Evolutionary conservation across 2,797 vertebrate species (phyloP), one percentile per base, ranked within the genome.

Genomic region (Lindbergichthys nudifrons): DNA sequence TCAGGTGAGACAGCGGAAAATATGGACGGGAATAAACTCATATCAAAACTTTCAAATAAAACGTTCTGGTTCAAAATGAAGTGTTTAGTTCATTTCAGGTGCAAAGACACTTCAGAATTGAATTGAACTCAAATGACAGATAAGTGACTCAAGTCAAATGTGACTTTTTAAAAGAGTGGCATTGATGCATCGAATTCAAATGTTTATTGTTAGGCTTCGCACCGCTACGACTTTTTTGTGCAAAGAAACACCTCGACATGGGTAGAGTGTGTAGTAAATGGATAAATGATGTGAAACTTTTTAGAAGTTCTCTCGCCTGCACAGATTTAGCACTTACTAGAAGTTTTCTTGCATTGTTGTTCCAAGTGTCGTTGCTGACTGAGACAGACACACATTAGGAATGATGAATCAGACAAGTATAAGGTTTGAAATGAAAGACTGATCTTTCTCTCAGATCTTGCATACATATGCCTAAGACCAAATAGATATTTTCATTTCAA

Each of bases 1-100:
- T 73, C 59, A 32, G 39, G 16, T 42, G 23, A 65, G 75, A 84
- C 66, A 73, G 69, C 75, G 58, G 66, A 71, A 52, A 77, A 51
- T 62, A 81, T 62, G 43, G 74, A 50, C 15, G 12, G 15, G 42
- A 77, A 51, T 32, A 36, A 8, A 36, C 32, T 1, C 32, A 36
- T 36, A 36, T 36, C 6, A 36, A 36, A 36, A 36, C 32, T 6
- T 36, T 36, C 32, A 36, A 64, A 61, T 39, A 8, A 48, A 73
- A 65, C 46, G 57, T 46, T 61, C 58, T 68, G 52, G 45, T 18
- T 39, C 26, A 61, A 30, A 63, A 52, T 18, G 11, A 15, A 53
- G 46, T 26, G 39, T 18, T 65, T 26, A 5, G 4, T 26, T 61
- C 39, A 70, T 71, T 66, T 43, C 11, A 16, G 43, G 19, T 60